Percentiles rank a stretch among this genome's conserved stretches.
Evolutionary conservation across 2,888 invertebrate genomes (phyloP).

Genomic region (Cheilosia soror): DNA sequence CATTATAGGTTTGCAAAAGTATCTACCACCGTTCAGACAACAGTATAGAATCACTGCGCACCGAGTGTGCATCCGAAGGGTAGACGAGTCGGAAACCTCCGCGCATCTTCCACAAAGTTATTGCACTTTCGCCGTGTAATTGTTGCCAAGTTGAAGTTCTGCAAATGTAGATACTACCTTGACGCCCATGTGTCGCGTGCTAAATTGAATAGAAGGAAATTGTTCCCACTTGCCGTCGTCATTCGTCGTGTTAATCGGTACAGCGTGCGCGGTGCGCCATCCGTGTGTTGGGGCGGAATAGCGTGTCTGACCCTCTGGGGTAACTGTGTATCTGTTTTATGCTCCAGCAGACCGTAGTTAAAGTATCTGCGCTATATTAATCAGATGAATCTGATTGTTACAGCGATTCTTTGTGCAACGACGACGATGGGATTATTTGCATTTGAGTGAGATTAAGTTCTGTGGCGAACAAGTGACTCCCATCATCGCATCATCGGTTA

Average conservation of each 20-base stretch:
- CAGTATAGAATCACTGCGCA: conserved; percentile 50
- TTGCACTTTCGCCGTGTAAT: conserved; percentile 17
- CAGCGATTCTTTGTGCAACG: conserved; percentile 35
- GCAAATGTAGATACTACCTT: conserved; percentile 23
- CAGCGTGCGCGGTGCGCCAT: conserved; percentile 27
- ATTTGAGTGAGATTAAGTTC: conserved; percentile 55
- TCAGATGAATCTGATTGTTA: conserved; percentile 50
- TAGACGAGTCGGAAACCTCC: not conserved
- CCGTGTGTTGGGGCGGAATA: conserved; percentile 40
- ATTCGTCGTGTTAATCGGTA: conserved; percentile 39
- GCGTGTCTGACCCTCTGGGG: conserved; percentile 51
- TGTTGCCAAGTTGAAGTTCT: conserved; percentile 9
- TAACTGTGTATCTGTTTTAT: conserved; percentile 1
- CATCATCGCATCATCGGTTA: conserved; percentile 8
- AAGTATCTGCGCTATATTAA: conserved; percentile 46
- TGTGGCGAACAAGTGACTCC: conserved; percentile 13
- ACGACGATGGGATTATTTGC: conserved; percentile 60
- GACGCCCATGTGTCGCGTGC: conserved; percentile 66
- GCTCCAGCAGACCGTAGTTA: conserved; percentile 12
- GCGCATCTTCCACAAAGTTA: conserved; percentile 8
- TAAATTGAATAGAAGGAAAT: conserved; percentile 44
- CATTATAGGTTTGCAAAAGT: conserved; percentile 33
- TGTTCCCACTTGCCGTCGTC: conserved; percentile 31
- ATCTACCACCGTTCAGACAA: conserved; percentile 33
- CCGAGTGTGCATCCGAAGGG: conserved; percentile 55